These are phyloP conservation scores for Ophioninae sp. DNA, from an alignment of 2,888 invertebrate species.

Conservation along the genomic window DNA sequence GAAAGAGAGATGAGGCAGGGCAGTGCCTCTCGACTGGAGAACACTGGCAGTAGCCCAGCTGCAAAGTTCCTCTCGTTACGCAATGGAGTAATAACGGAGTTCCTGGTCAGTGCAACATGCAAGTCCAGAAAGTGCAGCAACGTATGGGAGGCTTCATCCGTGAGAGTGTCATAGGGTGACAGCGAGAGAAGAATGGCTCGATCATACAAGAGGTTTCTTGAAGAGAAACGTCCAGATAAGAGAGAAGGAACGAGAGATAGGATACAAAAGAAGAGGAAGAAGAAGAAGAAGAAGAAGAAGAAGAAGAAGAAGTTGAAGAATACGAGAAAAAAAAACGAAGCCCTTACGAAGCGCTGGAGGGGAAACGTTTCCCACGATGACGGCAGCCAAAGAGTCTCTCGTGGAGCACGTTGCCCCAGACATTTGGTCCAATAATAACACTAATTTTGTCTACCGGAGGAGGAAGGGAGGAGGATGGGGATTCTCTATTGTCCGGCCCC, in stretches of 20 bases:
- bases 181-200: constrained; percentile 35
- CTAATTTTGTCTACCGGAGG: constrained; percentile 79
- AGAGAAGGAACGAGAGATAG: constrained; percentile 54
- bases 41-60: constrained; percentile 38
- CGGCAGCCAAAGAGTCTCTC: constrained; percentile 55
- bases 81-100: constrained; percentile 57
- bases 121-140: constrained; percentile 35
- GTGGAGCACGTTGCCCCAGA: constrained; percentile 72
- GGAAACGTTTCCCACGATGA: constrained; percentile 75
- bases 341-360: constrained; percentile 51
- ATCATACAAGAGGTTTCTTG: constrained; percentile 22
- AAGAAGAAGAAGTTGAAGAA: constrained; percentile 10
- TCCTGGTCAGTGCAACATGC: constrained; percentile 16
- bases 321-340: constrained; percentile 33
- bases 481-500: constrained; percentile 76
- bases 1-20: constrained; percentile 6
- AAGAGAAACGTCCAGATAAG: constrained; percentile 36
- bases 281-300: constrained; percentile 17
- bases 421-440: constrained; percentile 81
- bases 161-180: constrained; percentile 40
- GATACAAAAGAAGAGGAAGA: constrained; percentile 48
- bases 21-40: constrained; percentile 28
- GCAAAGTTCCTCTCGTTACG: constrained; percentile 55
- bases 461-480: constrained; percentile 52
- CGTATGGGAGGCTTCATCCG: constrained; percentile 14